Base-by-base conservation (phyloP, 2,797 vertebrate genomes). In the Mastacembelus armatus region DNA sequence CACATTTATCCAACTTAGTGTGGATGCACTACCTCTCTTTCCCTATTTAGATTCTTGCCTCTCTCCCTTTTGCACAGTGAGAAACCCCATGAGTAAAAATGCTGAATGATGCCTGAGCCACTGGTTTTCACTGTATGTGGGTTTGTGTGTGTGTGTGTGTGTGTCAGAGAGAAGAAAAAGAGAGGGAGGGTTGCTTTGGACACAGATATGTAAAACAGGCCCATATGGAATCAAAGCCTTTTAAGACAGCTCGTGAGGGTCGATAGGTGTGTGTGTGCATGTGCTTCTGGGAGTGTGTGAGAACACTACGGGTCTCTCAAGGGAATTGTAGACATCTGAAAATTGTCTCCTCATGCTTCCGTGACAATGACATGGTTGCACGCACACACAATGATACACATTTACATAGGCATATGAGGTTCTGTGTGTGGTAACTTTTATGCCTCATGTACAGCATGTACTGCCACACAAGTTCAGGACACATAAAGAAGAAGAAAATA, bases 231-330 rank as follows among this genome's bases (percentile, higher is more conserved):
- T 78, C 54, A 74, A 64, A 60, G 33, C 45, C 39, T 74, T 82
- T 80, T 84, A 50, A 78, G 44, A 79, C 30, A 75, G 59, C 71
- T 50, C 80, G 72, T 74, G 63, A 72, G 64, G 54, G 64, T 63
- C 5, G 2, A 33, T 11, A 18, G 24, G 60, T 50, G 40, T 44
- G 36, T n/a, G 16, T 57, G 43, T 50, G 19, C 26, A 22, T 54
- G 66, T 49, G 44, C 47, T 21, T 21, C 44, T 49, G 59, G 12
- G 33, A 39, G n/a, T n/a, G n/a, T 56, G 43, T 40, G 27, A 18
- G 52, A 55, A 59, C 33, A 49, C 63, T 51, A 68, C 77, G 74
- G 64, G 48, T 70, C 59, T 57, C 55, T 61, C 66, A 51, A 10
- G 66, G 71, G 66, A 67, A 59, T 75, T 67, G 38, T 6, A 61